Evolutionary conservation across 2,888 invertebrate species (phyloP), one percentile per base, ranked within the genome.

Genomic region (Ectemnius continuus): DNA sequence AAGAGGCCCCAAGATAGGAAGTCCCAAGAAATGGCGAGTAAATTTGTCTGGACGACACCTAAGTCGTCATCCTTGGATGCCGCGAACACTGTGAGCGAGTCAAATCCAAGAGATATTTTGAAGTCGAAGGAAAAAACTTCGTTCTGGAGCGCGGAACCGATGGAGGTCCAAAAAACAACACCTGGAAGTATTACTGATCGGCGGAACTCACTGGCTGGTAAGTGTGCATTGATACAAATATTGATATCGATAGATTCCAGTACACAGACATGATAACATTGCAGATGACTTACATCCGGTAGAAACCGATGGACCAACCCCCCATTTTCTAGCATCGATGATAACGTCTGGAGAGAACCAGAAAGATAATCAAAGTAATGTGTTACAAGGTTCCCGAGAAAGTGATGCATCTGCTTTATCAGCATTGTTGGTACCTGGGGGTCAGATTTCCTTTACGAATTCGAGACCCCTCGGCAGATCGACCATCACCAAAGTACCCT

Each of bases 341-440:
- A 36, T 47, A 65, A 18, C 23, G 6, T 62, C 68, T n/a, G 56
- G 28, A 47, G 67, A 72, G n/a, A 76, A 61, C 72, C 68, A 69
- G 16, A 74, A 79, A 61, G 76, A 76, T 4, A 56, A 69, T 26
- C 68, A 78, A 59, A 77, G 67, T 23, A 23, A 23, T 23, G 23
- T 3, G 2, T 23, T 23, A 2, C 23, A 23, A 23, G 23, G 23
- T 76, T 91, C 87, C 91, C 92, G 60, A 92, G 92, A 84, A 47
- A 79, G 88, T 67, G 90, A 91, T 71, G 88, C 91, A 4, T 91
- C 92, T 0, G 93, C 95, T 23, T 88, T 94, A 20, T 94, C 95
- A 26, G 93, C 94, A 23, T 91, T 95, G 36, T 87, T 95, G 61
- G 91, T 93, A 61, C 95, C 95, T 46, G 94, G 93, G 16, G 93